Evolutionary conservation across 2,113 vertebrate genomes (phyloP).

Genomic region (Grammomys dolichurus): DNA sequence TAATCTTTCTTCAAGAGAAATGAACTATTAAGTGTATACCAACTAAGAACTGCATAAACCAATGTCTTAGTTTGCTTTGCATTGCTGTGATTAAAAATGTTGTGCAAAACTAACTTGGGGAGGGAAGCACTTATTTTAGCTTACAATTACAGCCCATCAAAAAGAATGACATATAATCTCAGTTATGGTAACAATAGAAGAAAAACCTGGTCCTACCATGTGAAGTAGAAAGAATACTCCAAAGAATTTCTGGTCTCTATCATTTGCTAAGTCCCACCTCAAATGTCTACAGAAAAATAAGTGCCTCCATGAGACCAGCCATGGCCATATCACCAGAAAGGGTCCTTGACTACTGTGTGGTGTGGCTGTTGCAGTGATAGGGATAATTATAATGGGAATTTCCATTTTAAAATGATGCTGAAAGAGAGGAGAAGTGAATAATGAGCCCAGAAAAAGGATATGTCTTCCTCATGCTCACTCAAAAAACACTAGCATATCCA

Average conservation of each 20-base stretch:
- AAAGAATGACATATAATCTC: too few relatives aligned
- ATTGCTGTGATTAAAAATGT: too few relatives aligned
- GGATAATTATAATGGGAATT: neutral
- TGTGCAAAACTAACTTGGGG: too few relatives aligned
- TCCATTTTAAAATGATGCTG: neutral
- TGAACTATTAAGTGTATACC: conserved; percentile 28
- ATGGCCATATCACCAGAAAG: neutral
- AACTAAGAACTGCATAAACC: neutral
- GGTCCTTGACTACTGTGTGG: neutral
- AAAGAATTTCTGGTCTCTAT: neutral
- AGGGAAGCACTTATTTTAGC: too few relatives aligned
- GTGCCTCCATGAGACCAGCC: neutral
- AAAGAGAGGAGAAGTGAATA: neutral
- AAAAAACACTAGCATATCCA: neutral
- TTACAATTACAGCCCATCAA: neutral
- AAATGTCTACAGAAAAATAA: neutral
- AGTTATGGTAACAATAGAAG: neutral
- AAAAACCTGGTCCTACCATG: neutral
- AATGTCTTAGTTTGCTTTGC: too few relatives aligned
- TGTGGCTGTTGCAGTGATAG: neutral
- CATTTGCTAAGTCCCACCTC: neutral
- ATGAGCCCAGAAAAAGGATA: neutral
- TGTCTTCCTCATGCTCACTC: neutral
- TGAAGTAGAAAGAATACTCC: neutral
- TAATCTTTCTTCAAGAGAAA: neutral